Base-by-base conservation (phyloP, 2,888 invertebrate genomes). In the Microctonus aethiopoides region DNA sequence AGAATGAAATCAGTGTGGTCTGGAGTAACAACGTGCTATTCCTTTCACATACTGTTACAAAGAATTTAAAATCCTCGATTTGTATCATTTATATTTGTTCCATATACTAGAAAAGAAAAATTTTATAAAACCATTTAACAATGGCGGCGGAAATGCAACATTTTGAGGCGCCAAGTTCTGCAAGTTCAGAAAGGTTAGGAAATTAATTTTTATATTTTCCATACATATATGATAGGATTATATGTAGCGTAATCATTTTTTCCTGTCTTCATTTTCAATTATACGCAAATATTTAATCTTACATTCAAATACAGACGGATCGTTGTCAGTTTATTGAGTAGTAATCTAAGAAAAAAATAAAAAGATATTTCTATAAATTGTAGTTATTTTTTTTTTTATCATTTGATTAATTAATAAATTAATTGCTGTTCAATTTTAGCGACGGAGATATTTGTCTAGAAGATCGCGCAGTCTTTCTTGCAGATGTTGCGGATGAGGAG, bases 121-220 rank as follows among this genome's bases (percentile, higher is more conserved):
- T 39, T n/a, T n/a, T n/a, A n/a, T n/a, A n/a, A n/a, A 29, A 29
- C 29, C 7, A 29, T 5, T 16, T 20, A 6, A 79, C 70, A 65
- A 89, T 89, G 89, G 89, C 89, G 80, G 89, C 89, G 60, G 89
- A 89, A 82, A 84, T 89, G 76, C 87, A 86, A 82, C 91, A 91
- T 85, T 92, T 93, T 82, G 95, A 95, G 88, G 94, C 94, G 77
- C 94, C 95, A 79, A 95, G 95, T 86, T 95, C 95, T 72, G 95
- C 95, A 75, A 96, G 95, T 88, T 95, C 95, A 75, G 95, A 95
- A 89, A 95, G 95, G 95, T 95, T 72, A 24, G 54, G 34, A 16
- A 29, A 34, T 57, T 13, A 26, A 3, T 29, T 4, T 20, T 20
- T 7, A 46, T 62, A 4, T 4, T 13, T 36, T 16, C 16, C 24